These are phyloP conservation scores for Enoplolaimus lenunculus DNA, from an alignment of 2,888 invertebrate species.

Conservation along the genomic window DNA sequence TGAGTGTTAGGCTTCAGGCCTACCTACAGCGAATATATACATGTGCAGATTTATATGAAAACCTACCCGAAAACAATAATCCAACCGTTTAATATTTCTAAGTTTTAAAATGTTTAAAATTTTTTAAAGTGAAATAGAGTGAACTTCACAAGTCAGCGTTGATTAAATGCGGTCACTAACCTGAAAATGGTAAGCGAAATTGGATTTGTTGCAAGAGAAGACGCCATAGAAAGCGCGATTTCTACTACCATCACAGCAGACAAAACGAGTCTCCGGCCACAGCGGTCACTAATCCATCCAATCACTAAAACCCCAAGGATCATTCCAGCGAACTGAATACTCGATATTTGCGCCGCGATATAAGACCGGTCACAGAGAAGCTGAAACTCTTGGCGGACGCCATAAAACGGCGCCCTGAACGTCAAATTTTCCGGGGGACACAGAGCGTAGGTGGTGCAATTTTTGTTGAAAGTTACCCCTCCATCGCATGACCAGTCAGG, in stretches of 20 bases:
- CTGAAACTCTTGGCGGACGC: not conserved
- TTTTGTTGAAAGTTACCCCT: not conserved
- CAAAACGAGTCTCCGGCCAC: not conserved
- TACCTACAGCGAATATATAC: too few species aligned
- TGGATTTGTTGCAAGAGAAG: not conserved
- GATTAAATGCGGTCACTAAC: too few species aligned
- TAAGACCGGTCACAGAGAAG: not conserved
- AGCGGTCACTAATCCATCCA: not conserved
- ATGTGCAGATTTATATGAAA: too few species aligned
- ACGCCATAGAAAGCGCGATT: too few species aligned
- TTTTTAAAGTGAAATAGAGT: too few species aligned
- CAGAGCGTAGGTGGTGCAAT: not conserved
- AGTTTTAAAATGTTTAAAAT: too few species aligned
- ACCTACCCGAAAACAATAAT: too few species aligned
- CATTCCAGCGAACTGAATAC: not conserved
- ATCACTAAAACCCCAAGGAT: not conserved
- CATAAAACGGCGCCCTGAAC: not conserved
- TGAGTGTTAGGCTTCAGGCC: too few species aligned
- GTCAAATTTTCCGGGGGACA: not conserved
- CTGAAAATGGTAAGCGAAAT: too few species aligned
- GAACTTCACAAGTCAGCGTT: too few species aligned
- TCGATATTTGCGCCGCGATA: not conserved
- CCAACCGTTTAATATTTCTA: too few species aligned
- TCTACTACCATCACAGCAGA: not conserved
- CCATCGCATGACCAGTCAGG: constrained; percentile 11